Evolutionary conservation across 2,888 invertebrate species (phyloP).

Genomic region (Mayetiola destructor): DNA sequence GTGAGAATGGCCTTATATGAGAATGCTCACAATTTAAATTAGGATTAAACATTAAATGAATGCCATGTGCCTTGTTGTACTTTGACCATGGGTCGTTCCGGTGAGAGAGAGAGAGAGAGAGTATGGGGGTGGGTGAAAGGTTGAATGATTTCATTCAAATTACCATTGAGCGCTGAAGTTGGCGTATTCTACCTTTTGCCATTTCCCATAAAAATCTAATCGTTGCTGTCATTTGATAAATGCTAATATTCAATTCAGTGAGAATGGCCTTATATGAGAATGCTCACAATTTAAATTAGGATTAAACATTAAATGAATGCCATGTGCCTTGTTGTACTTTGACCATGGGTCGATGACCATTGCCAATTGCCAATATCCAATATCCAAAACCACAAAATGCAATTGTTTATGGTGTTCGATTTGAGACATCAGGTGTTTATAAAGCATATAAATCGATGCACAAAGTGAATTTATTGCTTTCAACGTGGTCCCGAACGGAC

Average conservation of each 20-base stretch:
- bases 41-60: neutral
- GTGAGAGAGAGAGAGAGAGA: neutral
- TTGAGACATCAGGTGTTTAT: no score
- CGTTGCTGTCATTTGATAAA: constrained; percentile 1
- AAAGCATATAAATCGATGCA: no score
- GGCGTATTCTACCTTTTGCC: no score
- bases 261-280: neutral
- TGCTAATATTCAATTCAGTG: neutral
- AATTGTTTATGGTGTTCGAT: no score
- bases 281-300: constrained; percentile 5
- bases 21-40: constrained; percentile 4
- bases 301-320: neutral
- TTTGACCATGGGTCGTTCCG: neutral
- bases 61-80: neutral
- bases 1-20: neutral
- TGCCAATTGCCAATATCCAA: no score
- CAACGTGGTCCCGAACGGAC: no score
- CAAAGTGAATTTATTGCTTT: no score
- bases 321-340: neutral
- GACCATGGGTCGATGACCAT: neutral
- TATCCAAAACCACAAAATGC: no score
- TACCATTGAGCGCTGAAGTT: no score
- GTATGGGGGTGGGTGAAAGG: neutral
- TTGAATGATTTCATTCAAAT: no score
- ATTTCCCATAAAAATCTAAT: no score